Conservation (phyloP, 2,888 invertebrate species). For the Synanthedon tipuliformis region DNA sequence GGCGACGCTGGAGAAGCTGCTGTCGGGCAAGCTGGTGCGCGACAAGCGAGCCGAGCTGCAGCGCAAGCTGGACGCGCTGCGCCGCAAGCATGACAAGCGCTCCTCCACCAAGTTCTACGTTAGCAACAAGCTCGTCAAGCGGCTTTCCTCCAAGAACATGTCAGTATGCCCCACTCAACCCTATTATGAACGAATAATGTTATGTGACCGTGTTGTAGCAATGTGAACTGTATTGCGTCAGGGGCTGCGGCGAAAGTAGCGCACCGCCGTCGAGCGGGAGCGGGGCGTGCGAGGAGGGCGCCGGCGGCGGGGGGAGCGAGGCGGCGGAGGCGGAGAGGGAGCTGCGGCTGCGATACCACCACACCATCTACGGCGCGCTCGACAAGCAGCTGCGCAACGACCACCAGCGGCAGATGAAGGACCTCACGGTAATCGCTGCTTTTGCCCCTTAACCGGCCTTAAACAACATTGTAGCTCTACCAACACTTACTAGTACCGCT, state of each 20-base stretch:
- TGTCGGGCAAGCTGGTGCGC: conserved; percentile 83
- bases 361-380: conserved; percentile 78
- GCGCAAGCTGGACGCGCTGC: conserved; percentile 85
- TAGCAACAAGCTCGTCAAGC: conserved; percentile 79
- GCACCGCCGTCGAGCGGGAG: conserved; percentile 11
- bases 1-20: conserved; percentile 82
- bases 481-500: too few relatives aligned
- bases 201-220: too few relatives aligned
- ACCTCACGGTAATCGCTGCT: conserved; percentile 63
- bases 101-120: conserved; percentile 79
- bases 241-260: conserved; percentile 2
- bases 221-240: conserved; percentile 20
- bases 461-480: too few relatives aligned
- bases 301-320: conserved; percentile 18
- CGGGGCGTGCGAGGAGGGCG: conserved; percentile 8
- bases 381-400: conserved; percentile 85
- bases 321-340: conserved; percentile 45
- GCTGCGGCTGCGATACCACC: conserved; percentile 86
- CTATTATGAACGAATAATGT: too few relatives aligned
- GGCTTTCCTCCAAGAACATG: conserved; percentile 83
- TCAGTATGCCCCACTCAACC: conserved; percentile 66
- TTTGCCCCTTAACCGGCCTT: too few relatives aligned
- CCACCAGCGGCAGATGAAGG: conserved; percentile 84
- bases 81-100: conserved; percentile 84
- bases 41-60: conserved; percentile 88